Conservation (phyloP, 2,113 vertebrate genomes). For the Sylvietta virens region DNA sequence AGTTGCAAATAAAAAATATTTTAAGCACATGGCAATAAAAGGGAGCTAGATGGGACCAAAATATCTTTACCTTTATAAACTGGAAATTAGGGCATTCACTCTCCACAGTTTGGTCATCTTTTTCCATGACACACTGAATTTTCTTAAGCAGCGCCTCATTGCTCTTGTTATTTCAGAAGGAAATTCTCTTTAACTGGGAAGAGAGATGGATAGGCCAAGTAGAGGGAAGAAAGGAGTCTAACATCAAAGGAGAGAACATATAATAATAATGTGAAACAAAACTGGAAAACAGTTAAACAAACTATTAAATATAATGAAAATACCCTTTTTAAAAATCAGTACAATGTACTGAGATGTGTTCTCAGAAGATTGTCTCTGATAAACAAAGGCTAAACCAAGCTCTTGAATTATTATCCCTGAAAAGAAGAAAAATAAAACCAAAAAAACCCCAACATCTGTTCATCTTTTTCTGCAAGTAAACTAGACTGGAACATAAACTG, state of each 20-base stretch:
- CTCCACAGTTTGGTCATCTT: background rate
- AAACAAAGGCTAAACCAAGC: background rate
- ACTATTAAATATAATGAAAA: background rate
- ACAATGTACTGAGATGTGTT: background rate
- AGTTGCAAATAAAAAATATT: background rate
- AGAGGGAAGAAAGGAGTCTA: background rate
- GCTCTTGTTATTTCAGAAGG: background rate
- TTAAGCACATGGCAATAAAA: background rate
- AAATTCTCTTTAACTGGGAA: background rate
- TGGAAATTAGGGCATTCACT: background rate
- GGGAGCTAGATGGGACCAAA: background rate
- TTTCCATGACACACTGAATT: background rate
- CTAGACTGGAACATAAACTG: background rate
- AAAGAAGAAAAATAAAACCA: background rate
- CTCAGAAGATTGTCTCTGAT: background rate
- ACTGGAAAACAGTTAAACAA: background rate
- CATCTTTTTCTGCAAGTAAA: conserved; percentile 3
- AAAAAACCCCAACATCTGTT: background rate
- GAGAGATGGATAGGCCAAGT: background rate
- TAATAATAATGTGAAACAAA: background rate
- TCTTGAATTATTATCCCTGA: background rate
- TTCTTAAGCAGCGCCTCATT: background rate
- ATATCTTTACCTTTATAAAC: background rate
- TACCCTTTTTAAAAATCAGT: background rate
- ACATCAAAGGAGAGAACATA: background rate